Percentiles rank a stretch among this genome's conserved stretches.
Evolutionary conservation across 2,113 vertebrate genomes (phyloP).

Genomic region (Hemibates koningsi): DNA sequence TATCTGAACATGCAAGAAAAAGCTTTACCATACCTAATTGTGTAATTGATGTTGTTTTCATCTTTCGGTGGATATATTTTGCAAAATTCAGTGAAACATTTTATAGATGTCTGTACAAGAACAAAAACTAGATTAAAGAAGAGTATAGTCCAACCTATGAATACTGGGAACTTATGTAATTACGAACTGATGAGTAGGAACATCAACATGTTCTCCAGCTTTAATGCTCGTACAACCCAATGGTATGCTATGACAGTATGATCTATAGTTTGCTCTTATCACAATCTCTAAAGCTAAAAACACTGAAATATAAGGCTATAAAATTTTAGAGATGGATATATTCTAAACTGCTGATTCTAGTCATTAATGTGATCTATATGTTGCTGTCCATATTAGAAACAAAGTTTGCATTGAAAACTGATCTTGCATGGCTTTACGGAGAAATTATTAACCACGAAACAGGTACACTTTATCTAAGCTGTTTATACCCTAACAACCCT

Average conservation of each 20-base stretch:
- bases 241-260: neutral
- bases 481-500: neutral
- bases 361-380: neutral
- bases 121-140: neutral
- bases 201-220: neutral
- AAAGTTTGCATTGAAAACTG: neutral
- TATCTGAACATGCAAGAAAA: neutral
- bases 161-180: neutral
- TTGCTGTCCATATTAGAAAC: neutral
- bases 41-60: neutral
- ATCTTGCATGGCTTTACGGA: neutral
- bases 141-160: neutral
- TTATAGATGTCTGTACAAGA: neutral
- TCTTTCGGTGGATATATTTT: neutral
- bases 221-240: neutral
- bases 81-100: neutral
- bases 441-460: neutral
- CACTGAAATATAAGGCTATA: neutral
- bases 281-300: neutral
- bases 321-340: neutral
- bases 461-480: neutral
- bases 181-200: neutral
- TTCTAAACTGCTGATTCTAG: neutral
- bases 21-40: neutral
- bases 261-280: neutral